These are phyloP conservation scores for Lethrus apterus DNA, from an alignment of 1,140 invertebrate genomes.

Conservation along the genomic window DNA sequence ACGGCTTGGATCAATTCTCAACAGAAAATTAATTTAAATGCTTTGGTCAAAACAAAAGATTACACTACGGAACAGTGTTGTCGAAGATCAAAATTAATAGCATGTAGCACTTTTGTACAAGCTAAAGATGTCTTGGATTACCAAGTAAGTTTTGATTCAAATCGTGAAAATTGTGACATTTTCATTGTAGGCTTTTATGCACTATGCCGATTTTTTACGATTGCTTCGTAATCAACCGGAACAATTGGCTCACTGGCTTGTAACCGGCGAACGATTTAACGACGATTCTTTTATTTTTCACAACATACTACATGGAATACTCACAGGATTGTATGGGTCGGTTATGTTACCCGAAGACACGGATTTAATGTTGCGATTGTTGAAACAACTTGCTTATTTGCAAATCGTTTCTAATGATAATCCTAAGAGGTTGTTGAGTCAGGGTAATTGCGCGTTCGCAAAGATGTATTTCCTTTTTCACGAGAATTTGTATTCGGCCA, in stretches of 20 bases:
- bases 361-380: slow-evolving; percentile 63
- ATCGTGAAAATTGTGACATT: slow-evolving; percentile 2
- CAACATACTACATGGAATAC: slow-evolving; percentile 59
- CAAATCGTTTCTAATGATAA: slow-evolving; percentile 76
- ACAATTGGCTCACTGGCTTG: slow-evolving; percentile 70
- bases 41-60: slow-evolving; percentile 68
- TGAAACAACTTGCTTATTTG: slow-evolving; percentile 75
- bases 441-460: slow-evolving; percentile 82
- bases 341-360: slow-evolving; percentile 77
- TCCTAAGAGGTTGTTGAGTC: slow-evolving; percentile 62
- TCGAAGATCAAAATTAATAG: slow-evolving; percentile 66
- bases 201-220: slow-evolving; percentile 73
- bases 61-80: slow-evolving; percentile 67
- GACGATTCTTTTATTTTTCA: slow-evolving; percentile 36
- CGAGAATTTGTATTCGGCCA: slow-evolving; percentile 83
- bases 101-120: slow-evolving; percentile 77
- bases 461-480: slow-evolving; percentile 84
- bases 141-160: slow-evolving; percentile 48
- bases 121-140: slow-evolving; percentile 80
- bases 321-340: slow-evolving; percentile 78
- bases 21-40: slow-evolving; percentile 77
- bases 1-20: slow-evolving; percentile 84
- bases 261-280: slow-evolving; percentile 57
- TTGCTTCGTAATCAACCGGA: slow-evolving; percentile 72
- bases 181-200: slow-evolving; percentile 57